Evolutionary conservation across 2,888 invertebrate species (phyloP), one percentile per base, ranked within the genome.

Genomic region (Caenorhabditis auriculariae): DNA sequence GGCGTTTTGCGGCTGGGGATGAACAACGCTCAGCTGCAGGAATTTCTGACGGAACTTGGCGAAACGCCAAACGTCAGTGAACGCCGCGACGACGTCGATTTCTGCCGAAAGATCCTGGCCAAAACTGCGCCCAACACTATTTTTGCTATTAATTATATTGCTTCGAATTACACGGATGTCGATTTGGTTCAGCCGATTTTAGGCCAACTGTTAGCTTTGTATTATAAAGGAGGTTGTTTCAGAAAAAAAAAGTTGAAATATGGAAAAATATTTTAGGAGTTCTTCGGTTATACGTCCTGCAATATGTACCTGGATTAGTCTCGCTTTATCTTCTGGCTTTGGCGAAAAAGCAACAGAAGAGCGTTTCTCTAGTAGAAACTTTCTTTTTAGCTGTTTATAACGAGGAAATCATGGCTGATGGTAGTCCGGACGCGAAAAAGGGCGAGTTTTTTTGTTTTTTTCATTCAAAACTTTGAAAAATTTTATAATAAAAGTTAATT

Each of bases 331-430:
- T 79, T 7, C 57, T 65, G 26, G 75, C 74, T 3, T 39, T 72
- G 23, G 63, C 74, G 12, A 74, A 72, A 50, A 69, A 74, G 39
- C 77, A 77, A 38, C 64, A 76, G 41, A 70, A 69, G 52, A 64
- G 66, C 39, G 59, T 66, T 4, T 54, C 75, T n/a, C 51, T 80
- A 42, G 67, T 79, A 26, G 79, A 79, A 46, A 76, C 75, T 15
- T 74, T 81, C 42, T 74, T 81, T 43, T 57, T 77, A 23, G 76
- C 80, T 6, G 60, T 81, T 44, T 81, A 81, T 59, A 81, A 81
- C 50, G 81, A 81, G 45, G 81, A 81, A 55, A 78, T 81, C 35
- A 65, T 81, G n/a, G 72, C 61, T 2, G 75, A 60, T 9, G 42
- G 58, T 12, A 68, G 65, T 6, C 60, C 69, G 7, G 72, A 65